These are phyloP conservation scores for Sarotherodon lohbergeri DNA, from an alignment of 2,113 vertebrate genomes.

Conservation along the genomic window DNA sequence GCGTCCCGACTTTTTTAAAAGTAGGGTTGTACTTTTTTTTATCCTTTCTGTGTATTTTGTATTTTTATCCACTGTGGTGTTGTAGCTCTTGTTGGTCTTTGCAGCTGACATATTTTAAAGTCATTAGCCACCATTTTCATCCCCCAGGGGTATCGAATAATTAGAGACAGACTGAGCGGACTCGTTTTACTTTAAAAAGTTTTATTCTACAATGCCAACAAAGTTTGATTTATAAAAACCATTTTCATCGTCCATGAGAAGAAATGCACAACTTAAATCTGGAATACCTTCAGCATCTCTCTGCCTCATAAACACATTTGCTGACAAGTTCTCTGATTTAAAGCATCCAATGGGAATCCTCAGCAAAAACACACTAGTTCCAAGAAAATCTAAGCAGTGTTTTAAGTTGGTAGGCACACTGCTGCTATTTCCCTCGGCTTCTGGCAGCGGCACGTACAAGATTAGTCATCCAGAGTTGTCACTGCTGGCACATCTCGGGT, in stretches of 20 bases:
- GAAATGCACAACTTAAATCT: not conserved
- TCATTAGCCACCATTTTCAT: not conserved
- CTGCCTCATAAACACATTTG: conserved; percentile 25
- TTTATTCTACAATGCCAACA: not conserved
- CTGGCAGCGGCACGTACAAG: not conserved
- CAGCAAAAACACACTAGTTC: not conserved
- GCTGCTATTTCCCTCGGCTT: conserved; percentile 18
- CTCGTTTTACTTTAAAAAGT: not conserved
- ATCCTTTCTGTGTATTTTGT: not conserved
- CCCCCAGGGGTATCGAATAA: not conserved
- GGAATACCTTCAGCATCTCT: not conserved
- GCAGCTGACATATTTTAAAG: not conserved
- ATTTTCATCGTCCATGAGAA: not conserved
- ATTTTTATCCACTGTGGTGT: not conserved
- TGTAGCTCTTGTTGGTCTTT: not conserved
- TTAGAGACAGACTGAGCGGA: not conserved
- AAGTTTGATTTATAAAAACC: not conserved
- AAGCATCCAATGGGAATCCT: conserved; percentile 6
- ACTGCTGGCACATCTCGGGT: conserved; percentile 13
- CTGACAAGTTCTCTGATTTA: conserved; percentile 33
- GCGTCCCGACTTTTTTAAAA: not conserved
- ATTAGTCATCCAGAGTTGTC: conserved; percentile 43
- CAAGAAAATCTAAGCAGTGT: not conserved
- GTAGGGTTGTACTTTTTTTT: not conserved
- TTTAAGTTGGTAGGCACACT: not conserved